These are phyloP conservation scores for Tachuris rubrigastra DNA, from an alignment of 2,113 vertebrate genomes.

Conservation along the genomic window DNA sequence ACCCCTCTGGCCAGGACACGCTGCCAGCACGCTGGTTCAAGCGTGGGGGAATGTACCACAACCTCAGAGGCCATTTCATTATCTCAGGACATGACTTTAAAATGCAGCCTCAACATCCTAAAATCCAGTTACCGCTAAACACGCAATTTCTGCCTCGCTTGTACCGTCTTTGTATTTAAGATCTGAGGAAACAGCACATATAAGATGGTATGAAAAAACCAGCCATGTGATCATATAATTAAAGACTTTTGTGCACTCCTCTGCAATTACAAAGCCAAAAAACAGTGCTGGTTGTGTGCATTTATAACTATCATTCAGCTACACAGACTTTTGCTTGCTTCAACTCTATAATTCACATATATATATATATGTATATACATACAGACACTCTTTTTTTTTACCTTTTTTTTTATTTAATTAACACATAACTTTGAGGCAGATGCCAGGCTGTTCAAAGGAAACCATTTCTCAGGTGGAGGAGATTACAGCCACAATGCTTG, in stretches of 20 bases:
- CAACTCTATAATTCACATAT: not conserved
- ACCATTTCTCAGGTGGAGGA: conserved; percentile 33
- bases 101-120: not conserved
- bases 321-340: not conserved
- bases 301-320: not conserved
- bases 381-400: not conserved
- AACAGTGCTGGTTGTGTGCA: not conserved
- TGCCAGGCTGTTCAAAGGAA: not conserved
- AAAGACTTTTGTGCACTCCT: not conserved
- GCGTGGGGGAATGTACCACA: not conserved
- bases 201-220: not conserved
- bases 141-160: not conserved
- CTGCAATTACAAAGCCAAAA: conserved; percentile 1
- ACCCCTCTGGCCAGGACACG: not conserved
- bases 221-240: not conserved
- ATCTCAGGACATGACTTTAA: not conserved
- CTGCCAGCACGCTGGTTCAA: not conserved
- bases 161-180: not conserved
- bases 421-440: not conserved
- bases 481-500: not conserved
- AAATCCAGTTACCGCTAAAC: not conserved
- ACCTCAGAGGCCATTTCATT: not conserved
- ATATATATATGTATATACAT: rapidly evolving
- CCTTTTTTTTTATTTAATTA: not conserved
- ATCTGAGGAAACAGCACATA: not conserved